A percentile compares a stretch with the other conserved stretches of the same genome.
phyloP scores from a whole-genome alignment of 1,140 invertebrate species.

The Platorchestia sp. region DNA sequence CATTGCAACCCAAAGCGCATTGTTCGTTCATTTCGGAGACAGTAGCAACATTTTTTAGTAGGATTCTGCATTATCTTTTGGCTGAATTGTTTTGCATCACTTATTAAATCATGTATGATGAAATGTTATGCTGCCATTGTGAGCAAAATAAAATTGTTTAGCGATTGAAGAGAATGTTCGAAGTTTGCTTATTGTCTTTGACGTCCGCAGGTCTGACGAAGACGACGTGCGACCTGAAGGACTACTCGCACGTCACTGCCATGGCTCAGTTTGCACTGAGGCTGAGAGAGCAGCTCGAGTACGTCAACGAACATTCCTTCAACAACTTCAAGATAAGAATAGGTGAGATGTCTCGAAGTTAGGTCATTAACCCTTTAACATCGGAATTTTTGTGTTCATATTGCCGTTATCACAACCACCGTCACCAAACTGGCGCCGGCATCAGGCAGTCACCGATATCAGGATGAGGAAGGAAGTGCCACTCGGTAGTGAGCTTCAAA shows the following conservation, averaged over 20 bases:
- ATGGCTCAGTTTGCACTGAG: conserved; percentile 93
- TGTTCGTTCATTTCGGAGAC: neutral
- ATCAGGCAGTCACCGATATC: no score
- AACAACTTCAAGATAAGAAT: conserved; percentile 96
- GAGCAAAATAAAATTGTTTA: neutral
- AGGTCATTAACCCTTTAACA: no score
- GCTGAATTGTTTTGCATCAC: neutral
- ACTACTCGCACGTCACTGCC: conserved; percentile 84
- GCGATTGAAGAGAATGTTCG: neutral
- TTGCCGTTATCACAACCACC: no score
- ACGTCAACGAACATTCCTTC: conserved; percentile 96
- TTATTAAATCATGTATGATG: neutral
- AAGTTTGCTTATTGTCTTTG: neutral
- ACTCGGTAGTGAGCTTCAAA: no score
- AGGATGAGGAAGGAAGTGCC: no score
- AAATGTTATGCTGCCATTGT: neutral
- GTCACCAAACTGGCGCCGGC: no score
- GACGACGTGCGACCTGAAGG: conserved; percentile 82
- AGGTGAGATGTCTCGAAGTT: conserved; percentile 74
- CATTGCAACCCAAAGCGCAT: neutral
- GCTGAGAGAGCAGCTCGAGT: conserved; percentile 86
- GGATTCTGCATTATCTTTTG: neutral
- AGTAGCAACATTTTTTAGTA: no score
- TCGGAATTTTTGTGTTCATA: no score
- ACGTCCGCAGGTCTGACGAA: conserved; percentile 79